Base-by-base conservation (phyloP, 2,113 vertebrate genomes). In the Silurus meridionalis region DNA sequence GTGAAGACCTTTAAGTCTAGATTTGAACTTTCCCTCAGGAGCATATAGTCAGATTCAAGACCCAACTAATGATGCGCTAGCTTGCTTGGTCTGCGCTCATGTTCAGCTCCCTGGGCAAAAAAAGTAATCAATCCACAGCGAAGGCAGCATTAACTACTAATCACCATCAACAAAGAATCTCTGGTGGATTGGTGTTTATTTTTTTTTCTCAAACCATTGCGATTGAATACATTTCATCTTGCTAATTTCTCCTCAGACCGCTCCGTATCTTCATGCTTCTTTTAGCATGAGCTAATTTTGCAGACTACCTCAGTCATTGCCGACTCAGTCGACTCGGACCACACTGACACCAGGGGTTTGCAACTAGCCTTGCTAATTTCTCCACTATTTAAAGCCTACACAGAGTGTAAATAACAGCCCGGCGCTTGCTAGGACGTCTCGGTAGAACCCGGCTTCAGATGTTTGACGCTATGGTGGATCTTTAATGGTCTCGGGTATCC, bases 91-190 rank as follows among this genome's bases (percentile, higher is more conserved):
- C 58, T 50, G 9, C 25, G 80, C 71, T 77, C 71, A 67, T 77
- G 46, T 60, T 53, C 15, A n/a, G 71, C 64, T 87, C 78, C 69
- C 78, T 6, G 63, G 14, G 52, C 14, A 53, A 84, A 90, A 90
- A 53, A 50, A 88, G 64, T 83, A 87, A 85, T 88, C 87, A 85
- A 88, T 90, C 72, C 55, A 37, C 81, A 69, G 83, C 48, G 66
- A 64, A 72, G 81, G 74, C 83, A 46, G 37, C 37, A 37, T 37
- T 37, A 37, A 37, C 50, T 57, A 52, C 75, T 71, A 88, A 88
- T 88, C 85, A 85, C 23, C 37, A 11, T 60, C 63, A 83, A 19
- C 58, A 58, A 52, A 79, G 28, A 81, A 71, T 69, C 61, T 66
- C 81, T 77, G 61, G 64, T 85, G 79, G 82, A 37, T 37, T 37